Evolutionary conservation across 2,797 vertebrate species (phyloP).

Genomic region (Parotocinclus haroldoi): DNA sequence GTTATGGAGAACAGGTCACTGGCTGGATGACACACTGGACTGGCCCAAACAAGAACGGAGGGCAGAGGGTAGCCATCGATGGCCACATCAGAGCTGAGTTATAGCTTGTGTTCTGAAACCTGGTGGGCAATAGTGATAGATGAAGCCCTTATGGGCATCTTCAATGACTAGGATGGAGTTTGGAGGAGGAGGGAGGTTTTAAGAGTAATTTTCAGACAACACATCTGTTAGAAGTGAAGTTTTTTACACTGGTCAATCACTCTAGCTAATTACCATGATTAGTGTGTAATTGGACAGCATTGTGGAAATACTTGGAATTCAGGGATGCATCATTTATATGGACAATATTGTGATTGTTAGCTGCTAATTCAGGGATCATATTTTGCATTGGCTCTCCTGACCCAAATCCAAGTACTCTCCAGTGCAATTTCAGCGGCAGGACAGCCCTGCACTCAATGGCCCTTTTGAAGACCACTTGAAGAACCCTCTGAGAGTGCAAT

Average conservation of each 20-base stretch:
- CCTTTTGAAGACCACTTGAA: constrained; percentile 51
- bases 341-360: background rate
- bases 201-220: background rate
- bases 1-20: constrained; percentile 20
- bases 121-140: constrained; percentile 64
- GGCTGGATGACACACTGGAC: constrained; percentile 33
- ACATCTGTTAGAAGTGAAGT: background rate
- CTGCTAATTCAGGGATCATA: constrained; percentile 18
- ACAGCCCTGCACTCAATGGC: constrained; percentile 44
- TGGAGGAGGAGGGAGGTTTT: background rate
- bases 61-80: constrained; percentile 59
- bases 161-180: constrained; percentile 2
- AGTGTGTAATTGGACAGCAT: background rate
- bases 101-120: constrained; percentile 68
- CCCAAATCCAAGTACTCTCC: constrained; percentile 28
- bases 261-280: constrained; percentile 1
- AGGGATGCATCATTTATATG: background rate
- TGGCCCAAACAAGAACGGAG: constrained; percentile 23
- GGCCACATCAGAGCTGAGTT: constrained; percentile 69
- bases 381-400: constrained; percentile 17
- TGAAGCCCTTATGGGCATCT: constrained; percentile 54
- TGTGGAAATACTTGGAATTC: background rate
- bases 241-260: background rate
- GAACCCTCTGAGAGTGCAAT: constrained; percentile 49
- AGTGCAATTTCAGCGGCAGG: constrained; percentile 38